These are phyloP conservation scores for Syrista parreyssii DNA, from an alignment of 2,888 invertebrate genomes.

Conservation along the genomic window DNA sequence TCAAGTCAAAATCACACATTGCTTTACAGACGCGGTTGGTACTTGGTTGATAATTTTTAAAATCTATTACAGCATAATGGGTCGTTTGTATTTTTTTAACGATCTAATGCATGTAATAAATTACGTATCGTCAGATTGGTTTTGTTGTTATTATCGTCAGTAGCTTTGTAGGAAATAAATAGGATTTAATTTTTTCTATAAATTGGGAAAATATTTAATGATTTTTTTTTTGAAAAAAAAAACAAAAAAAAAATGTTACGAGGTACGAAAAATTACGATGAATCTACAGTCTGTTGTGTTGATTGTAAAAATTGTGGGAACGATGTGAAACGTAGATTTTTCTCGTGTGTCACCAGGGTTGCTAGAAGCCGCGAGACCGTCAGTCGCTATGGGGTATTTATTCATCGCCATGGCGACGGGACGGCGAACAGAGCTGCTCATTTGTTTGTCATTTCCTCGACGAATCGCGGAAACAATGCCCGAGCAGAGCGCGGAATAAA, in stretches of 20 bases:
- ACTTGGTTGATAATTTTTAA: no score
- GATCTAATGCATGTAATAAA: not conserved
- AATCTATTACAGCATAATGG: not conserved
- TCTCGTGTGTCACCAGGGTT: not conserved
- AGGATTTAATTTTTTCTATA: not conserved
- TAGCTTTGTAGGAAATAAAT: not conserved
- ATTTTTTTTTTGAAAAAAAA: no score
- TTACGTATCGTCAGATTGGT: not conserved
- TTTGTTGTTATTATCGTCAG: not conserved
- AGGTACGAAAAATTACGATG: no score
- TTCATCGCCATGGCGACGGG: conserved; percentile 25
- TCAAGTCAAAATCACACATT: not conserved
- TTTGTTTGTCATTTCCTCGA: conserved; percentile 65
- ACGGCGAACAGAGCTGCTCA: conserved; percentile 48
- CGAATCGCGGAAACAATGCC: conserved; percentile 32
- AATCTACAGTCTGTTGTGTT: no score
- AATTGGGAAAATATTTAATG: not conserved
- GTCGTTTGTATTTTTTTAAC: not conserved
- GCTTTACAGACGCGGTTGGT: not conserved
- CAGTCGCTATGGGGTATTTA: not conserved
- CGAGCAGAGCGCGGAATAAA: conserved; percentile 19
- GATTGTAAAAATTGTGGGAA: not conserved
- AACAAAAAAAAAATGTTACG: no score
- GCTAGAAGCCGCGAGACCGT: not conserved
- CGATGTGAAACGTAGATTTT: conserved; percentile 1